Evolutionary conservation across 2,113 vertebrate species (phyloP).

Genomic region (Protobothrops mucrosquamatus): DNA sequence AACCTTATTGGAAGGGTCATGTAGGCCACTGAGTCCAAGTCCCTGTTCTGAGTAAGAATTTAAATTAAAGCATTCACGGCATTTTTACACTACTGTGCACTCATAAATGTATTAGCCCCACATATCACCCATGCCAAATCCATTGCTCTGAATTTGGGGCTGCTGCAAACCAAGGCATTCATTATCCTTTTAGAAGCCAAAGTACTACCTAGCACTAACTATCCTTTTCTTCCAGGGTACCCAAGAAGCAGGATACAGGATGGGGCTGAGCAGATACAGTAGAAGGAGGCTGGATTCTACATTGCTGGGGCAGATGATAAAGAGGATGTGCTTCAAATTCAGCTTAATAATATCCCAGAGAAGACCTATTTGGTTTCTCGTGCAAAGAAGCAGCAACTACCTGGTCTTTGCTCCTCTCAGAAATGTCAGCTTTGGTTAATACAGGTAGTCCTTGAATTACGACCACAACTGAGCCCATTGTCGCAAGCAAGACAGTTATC

Average conservation of each 20-base stretch:
- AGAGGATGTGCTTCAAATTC: background rate
- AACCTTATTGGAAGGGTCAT: background rate
- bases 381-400: background rate
- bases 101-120: background rate
- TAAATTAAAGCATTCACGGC: background rate
- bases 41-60: background rate
- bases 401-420: background rate
- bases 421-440: background rate
- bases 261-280: background rate
- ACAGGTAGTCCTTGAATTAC: too few relatives aligned
- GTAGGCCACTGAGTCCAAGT: background rate
- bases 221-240: background rate
- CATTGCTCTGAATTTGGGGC: background rate
- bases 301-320: background rate
- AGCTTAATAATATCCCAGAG: background rate
- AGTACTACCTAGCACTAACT: background rate
- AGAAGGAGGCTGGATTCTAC: background rate
- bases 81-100: background rate
- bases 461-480: too few relatives aligned
- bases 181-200: too few relatives aligned
- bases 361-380: background rate
- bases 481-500: too few relatives aligned
- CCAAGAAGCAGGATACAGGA: background rate
- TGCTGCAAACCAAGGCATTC: background rate
- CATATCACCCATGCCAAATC: background rate